Evolutionary conservation across 2,113 vertebrate species (phyloP).

Genomic region (Chrysemys picta): DNA sequence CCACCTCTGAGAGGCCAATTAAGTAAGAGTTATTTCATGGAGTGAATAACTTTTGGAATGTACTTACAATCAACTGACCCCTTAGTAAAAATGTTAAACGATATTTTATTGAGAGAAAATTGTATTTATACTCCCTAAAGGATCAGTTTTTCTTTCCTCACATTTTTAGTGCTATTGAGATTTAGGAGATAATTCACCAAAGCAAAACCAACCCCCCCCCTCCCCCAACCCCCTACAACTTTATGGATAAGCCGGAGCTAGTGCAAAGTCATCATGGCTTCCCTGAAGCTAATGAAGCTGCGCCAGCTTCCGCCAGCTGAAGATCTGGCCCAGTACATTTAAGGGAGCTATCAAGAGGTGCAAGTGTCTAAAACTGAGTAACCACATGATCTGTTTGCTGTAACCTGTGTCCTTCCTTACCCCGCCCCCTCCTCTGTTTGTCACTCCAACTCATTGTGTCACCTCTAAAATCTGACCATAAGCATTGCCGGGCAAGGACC

Average conservation of each 20-base stretch:
- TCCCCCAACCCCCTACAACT: neutral
- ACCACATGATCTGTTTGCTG: neutral
- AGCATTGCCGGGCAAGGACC: neutral
- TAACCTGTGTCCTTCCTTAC: neutral
- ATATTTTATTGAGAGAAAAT: neutral
- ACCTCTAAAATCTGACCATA: neutral
- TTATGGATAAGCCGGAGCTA: neutral
- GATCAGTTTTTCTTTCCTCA: neutral
- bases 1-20: no score
- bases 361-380: neutral
- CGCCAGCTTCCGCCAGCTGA: no score
- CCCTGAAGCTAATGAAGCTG: neutral
- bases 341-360: neutral
- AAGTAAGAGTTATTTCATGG: no score
- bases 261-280: neutral
- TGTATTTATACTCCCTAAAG: neutral
- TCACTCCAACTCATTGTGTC: neutral
- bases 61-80: neutral
- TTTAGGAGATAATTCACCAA: neutral
- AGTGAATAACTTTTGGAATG: neutral
- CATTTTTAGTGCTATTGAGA: neutral
- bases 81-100: neutral
- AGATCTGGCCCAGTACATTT: neutral
- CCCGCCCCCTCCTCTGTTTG: fast-evolving
- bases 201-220: neutral